These are phyloP conservation scores for Limulus polyphemus DNA, from an alignment of 2,888 invertebrate species.

Conservation along the genomic window DNA sequence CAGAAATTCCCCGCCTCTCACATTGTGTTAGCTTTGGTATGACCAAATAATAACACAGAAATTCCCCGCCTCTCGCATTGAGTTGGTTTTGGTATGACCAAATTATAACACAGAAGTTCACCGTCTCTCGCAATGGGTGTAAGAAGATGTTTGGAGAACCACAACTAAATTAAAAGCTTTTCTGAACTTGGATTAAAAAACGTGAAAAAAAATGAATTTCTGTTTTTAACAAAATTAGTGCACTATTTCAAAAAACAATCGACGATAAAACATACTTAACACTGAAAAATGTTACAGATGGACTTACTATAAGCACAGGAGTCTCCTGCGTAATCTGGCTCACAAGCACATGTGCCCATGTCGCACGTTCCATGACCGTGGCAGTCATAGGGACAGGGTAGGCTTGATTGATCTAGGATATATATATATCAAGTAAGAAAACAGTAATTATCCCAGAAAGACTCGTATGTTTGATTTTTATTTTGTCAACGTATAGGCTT, in stretches of 20 bases:
- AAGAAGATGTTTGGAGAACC: no score
- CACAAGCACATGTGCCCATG: slow-evolving; percentile 80
- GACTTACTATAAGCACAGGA: slow-evolving; percentile 30
- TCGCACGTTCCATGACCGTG: slow-evolving; percentile 83
- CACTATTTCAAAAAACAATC: neutral
- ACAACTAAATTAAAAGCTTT: no score
- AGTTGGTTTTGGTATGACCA: no score
- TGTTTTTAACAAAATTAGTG: neutral
- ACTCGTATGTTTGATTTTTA: no score
- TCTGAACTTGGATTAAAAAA: neutral
- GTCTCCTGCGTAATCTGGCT: slow-evolving; percentile 30
- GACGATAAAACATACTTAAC: neutral
- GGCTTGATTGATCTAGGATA: slow-evolving; percentile 62
- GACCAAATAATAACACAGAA: no score
- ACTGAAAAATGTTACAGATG: neutral
- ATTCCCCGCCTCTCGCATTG: no score
- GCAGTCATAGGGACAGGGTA: slow-evolving; percentile 75
- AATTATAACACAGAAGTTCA: no score
- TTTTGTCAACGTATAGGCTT: no score
- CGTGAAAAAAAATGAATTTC: neutral
- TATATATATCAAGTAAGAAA: neutral
- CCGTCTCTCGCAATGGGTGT: no score
- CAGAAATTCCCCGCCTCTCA: no score
- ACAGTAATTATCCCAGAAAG: neutral
- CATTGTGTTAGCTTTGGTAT: no score